A percentile compares a stretch with the other conserved stretches of the same genome.
Conservation (phyloP, 2,113 vertebrate genomes). For the Stigmatopora nigra region DNA sequence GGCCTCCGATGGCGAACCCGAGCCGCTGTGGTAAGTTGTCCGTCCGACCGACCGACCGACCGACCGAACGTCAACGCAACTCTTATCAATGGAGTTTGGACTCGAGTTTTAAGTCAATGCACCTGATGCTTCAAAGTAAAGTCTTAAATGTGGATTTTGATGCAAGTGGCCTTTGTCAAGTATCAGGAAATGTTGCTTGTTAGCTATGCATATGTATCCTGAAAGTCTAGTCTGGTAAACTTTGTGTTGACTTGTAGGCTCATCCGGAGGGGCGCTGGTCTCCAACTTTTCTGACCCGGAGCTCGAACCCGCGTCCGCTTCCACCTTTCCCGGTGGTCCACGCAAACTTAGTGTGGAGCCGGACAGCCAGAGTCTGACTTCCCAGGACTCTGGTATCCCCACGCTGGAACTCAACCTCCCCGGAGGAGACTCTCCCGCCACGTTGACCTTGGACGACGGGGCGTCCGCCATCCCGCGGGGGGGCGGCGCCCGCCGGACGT, state of each 20-base stretch:
- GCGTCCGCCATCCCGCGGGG: constrained; percentile 83
- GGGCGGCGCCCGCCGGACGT: constrained; percentile 29
- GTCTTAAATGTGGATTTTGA: background rate
- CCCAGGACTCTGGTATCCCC: constrained; percentile 88
- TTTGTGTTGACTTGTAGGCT: constrained; percentile 41
- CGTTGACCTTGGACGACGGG: constrained; percentile 69
- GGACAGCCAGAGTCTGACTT: constrained; percentile 72
- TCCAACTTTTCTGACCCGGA: constrained; percentile 26
- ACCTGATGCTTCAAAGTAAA: background rate
- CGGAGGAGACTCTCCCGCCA: constrained; percentile 35
- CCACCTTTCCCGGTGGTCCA: constrained; percentile 46
- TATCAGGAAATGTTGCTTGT: no score
- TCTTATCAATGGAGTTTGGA: background rate
- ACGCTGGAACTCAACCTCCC: constrained; percentile 82
- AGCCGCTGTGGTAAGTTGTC: constrained; percentile 40
- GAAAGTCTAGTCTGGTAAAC: no score
- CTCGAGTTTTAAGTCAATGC: background rate
- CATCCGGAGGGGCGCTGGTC: constrained; percentile 36
- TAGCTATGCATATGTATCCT: no score
- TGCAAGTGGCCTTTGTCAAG: background rate
- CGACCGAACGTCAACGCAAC: no score
- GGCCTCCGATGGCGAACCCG: constrained; percentile 50
- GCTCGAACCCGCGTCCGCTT: constrained; percentile 14
- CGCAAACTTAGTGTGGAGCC: constrained; percentile 34
- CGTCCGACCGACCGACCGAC: no score